Percentiles rank a stretch among this genome's conserved stretches.
phyloP scores from a whole-genome alignment of 1,140 invertebrate genomes.

The Monomorium pharaonis region DNA sequence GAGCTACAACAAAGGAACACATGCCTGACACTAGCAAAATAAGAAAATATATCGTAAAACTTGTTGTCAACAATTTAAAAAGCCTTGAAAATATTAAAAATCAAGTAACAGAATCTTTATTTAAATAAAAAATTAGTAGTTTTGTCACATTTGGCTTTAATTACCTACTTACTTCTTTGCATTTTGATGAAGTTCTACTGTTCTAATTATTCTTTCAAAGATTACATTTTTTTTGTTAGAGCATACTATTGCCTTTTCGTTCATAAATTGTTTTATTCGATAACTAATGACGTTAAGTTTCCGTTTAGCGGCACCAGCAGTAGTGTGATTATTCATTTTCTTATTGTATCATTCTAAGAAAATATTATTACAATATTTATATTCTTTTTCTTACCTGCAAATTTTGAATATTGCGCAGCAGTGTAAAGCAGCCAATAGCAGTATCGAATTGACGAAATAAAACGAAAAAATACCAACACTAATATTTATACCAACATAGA shows the following conservation, averaged over 20 bases:
- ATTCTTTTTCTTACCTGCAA: not conserved
- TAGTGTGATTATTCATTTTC: not conserved
- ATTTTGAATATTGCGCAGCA: conserved; percentile 4
- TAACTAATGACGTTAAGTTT: conserved; percentile 5
- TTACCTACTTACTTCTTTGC: not conserved
- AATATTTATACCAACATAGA: not conserved
- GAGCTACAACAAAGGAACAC: not conserved
- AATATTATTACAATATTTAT: conserved; percentile 2
- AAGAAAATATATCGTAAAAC: not conserved
- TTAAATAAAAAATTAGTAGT: not conserved
- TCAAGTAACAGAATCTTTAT: not conserved
- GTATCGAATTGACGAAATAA: not conserved
- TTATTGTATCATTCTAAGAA: not conserved
- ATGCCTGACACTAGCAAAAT: not conserved
- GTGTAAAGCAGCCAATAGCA: not conserved
- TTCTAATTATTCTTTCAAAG: not conserved
- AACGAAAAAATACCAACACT: not conserved
- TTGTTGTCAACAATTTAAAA: not conserved
- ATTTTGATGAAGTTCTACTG: not conserved
- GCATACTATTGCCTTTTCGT: not conserved
- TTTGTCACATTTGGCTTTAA: not conserved
- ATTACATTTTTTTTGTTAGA: not conserved
- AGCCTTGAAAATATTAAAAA: not conserved
- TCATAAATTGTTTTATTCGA: not conserved
- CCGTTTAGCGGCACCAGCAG: not conserved